A percentile compares a stretch with the other conserved stretches of the same genome.
These are phyloP conservation scores for Plestiodon gilberti DNA, from an alignment of 2,113 vertebrate genomes.

Conservation along the genomic window DNA sequence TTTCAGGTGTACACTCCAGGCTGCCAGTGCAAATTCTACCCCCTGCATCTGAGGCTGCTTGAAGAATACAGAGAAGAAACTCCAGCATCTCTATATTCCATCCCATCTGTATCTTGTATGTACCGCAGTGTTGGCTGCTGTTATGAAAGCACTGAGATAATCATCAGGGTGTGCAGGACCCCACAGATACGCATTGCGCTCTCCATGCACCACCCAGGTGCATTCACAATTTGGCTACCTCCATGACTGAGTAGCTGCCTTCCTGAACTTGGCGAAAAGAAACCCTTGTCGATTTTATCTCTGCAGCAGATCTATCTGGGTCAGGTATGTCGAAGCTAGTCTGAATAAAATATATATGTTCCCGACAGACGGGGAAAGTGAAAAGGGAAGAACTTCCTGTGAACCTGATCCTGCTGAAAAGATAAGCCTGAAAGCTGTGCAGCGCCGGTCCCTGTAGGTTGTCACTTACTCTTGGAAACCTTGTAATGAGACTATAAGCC, in stretches of 20 bases:
- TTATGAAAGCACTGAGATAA: neutral
- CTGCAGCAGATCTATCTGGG: neutral
- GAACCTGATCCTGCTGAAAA: slow-evolving; percentile 49
- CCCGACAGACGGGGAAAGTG: slow-evolving; percentile 12
- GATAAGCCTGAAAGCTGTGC: slow-evolving; percentile 17
- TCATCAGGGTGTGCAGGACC: neutral
- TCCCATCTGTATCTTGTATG: neutral
- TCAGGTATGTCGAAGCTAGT: slow-evolving; percentile 31
- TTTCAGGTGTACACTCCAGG: neutral
- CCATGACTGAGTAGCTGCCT: neutral
- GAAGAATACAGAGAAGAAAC: neutral
- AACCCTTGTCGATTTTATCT: slow-evolving; percentile 33
- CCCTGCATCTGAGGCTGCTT: neutral
- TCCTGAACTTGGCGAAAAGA: neutral
- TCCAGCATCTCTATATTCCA: neutral
- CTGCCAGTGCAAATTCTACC: neutral
- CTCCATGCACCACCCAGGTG: too few relatives aligned
- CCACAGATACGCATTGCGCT: neutral
- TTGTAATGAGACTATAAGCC: slow-evolving; percentile 29
- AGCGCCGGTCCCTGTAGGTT: slow-evolving; percentile 19
- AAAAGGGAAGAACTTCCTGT: slow-evolving; percentile 10
- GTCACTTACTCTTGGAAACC: slow-evolving; percentile 34
- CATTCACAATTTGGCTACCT: neutral
- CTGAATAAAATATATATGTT: slow-evolving; percentile 36
- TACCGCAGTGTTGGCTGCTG: neutral